Conservation (phyloP, 2,888 invertebrate genomes). For the Scaptomyza polygonia region DNA sequence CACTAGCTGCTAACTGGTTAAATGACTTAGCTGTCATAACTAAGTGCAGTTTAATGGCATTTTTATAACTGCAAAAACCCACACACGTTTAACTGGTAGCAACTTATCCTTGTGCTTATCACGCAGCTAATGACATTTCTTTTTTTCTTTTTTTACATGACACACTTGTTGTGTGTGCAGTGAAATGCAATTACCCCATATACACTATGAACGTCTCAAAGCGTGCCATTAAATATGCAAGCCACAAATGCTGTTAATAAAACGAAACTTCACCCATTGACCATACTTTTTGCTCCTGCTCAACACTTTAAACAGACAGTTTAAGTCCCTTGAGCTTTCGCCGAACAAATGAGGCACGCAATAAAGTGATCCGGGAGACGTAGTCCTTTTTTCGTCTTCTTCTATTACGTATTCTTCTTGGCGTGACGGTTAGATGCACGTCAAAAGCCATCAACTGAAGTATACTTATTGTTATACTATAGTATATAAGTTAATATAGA, state of each 20-base stretch:
- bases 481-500: constrained; percentile 8
- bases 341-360: constrained; percentile 34
- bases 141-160: too few relatives aligned
- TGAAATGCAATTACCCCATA: constrained; percentile 68
- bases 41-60: constrained; percentile 10
- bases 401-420: not conserved
- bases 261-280: constrained; percentile 17
- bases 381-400: constrained; percentile 7
- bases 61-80: constrained; percentile 34
- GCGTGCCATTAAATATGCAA: constrained; percentile 55
- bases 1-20: constrained; percentile 1
- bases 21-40: not conserved
- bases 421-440: constrained; percentile 7
- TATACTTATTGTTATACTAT: constrained; percentile 17
- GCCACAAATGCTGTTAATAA: constrained; percentile 56
- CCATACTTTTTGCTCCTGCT: constrained; percentile 13
- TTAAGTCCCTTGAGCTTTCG: constrained; percentile 34
- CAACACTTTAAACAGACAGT: constrained; percentile 26
- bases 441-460: constrained; percentile 51
- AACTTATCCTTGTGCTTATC: constrained; percentile 39
- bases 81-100: constrained; percentile 14
- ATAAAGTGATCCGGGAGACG: constrained; percentile 32
- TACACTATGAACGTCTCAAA: constrained; percentile 44
- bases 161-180: constrained; percentile 47
- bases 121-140: constrained; percentile 35